phyloP scores from a whole-genome alignment of 2,797 vertebrate genomes.

The Glyptemys insculpta region DNA sequence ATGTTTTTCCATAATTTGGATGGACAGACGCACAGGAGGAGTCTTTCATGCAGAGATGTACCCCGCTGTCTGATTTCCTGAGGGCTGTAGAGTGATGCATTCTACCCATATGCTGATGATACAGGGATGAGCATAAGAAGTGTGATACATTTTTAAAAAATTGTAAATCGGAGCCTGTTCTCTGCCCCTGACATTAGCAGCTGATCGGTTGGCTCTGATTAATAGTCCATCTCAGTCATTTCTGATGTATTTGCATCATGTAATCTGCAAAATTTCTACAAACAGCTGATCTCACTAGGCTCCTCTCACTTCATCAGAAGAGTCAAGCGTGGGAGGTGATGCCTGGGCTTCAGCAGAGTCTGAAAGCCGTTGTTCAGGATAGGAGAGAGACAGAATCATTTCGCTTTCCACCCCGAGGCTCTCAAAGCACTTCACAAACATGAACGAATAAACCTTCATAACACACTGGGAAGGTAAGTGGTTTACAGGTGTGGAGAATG shows the following conservation, averaged over 20 bases:
- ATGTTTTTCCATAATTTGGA: not conserved
- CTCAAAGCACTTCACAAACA: fast-evolving
- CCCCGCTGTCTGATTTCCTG: not conserved
- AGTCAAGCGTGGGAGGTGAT: not conserved
- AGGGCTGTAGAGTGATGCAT: not conserved
- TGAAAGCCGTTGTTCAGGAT: fast-evolving
- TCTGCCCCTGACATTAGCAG: not conserved
- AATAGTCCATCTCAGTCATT: not conserved
- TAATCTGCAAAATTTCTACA: not conserved
- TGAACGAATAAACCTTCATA: not conserved
- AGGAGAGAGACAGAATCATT: not conserved
- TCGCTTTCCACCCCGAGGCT: not conserved
- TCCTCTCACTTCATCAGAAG: not conserved
- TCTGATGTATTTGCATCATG: fast-evolving
- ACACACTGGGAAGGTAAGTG: not conserved
- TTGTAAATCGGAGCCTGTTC: not conserved
- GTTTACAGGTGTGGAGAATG: not conserved
- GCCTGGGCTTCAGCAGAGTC: not conserved
- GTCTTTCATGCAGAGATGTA: not conserved
- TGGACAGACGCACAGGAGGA: not conserved
- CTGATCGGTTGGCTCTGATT: not conserved
- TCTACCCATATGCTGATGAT: not conserved
- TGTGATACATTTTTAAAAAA: not conserved
- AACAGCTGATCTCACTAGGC: fast-evolving
- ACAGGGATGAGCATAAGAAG: not conserved